A percentile compares a stretch with the other conserved stretches of the same genome.
These are phyloP conservation scores for Pangasius sanitwongsei DNA, from an alignment of 2,797 vertebrate genomes.

Conservation along the genomic window DNA sequence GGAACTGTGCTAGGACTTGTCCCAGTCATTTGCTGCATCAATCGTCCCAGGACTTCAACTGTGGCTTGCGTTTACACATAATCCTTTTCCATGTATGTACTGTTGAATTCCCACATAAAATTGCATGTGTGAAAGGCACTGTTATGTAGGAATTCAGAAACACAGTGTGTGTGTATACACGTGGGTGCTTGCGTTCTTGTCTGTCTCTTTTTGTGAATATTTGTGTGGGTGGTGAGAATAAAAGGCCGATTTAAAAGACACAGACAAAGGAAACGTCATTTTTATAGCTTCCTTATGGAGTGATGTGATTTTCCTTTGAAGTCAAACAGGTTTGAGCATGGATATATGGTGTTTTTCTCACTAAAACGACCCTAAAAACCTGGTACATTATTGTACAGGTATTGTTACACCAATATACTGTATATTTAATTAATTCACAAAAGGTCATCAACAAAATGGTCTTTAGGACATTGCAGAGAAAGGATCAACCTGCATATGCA, in stretches of 20 bases:
- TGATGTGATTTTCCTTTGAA: not conserved
- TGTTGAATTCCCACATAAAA: not conserved
- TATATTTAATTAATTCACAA: not conserved
- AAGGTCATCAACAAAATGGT: slow-evolving; percentile 5
- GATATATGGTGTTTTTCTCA: not conserved
- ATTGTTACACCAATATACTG: not conserved
- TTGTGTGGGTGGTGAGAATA: slow-evolving; percentile 27
- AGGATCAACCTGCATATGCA: not conserved
- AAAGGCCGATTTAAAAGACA: slow-evolving; percentile 16
- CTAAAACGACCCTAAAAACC: not conserved
- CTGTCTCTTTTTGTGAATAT: slow-evolving; percentile 15
- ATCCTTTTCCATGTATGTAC: not conserved
- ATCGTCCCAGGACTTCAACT: not conserved
- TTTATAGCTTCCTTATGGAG: not conserved
- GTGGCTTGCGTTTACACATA: not conserved
- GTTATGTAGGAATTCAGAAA: not conserved
- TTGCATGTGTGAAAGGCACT: not conserved
- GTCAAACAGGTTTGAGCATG: not conserved
- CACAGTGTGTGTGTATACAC: not conserved
- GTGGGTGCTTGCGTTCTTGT: slow-evolving; percentile 16
- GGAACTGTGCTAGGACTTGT: not conserved
- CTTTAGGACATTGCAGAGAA: not conserved
- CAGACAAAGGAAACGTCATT: not conserved
- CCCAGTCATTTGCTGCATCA: not conserved
- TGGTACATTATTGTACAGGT: not conserved